phyloP scores from a whole-genome alignment of 2,888 invertebrate genomes.

The Sminthurinus aureus region DNA sequence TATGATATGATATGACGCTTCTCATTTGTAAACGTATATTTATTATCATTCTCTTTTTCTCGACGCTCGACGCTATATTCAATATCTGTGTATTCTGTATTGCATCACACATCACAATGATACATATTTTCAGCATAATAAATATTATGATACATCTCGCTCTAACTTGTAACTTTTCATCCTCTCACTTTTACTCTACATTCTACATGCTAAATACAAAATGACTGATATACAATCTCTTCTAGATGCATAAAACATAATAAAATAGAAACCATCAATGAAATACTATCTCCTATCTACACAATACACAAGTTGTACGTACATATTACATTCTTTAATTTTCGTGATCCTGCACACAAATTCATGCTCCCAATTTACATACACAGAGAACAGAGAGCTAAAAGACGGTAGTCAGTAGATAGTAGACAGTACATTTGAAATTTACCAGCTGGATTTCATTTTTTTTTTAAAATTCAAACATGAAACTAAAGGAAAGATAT shows the following conservation, averaged over 20 bases:
- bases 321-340: neutral
- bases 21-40: neutral
- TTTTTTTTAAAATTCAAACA: neutral
- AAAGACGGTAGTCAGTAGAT: too few species aligned
- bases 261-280: too few species aligned
- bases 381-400: neutral
- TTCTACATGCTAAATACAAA: neutral
- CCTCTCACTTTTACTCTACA: slow-evolving; percentile 8
- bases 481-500: neutral
- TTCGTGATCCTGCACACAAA: neutral
- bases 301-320: neutral
- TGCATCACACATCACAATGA: too few species aligned
- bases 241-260: too few species aligned
- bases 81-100: too few species aligned
- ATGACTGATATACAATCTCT: neutral
- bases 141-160: too few species aligned
- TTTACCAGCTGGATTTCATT: slow-evolving; percentile 6
- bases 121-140: too few species aligned
- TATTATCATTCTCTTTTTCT: slow-evolving; percentile 1
- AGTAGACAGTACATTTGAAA: neutral
- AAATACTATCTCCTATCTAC: too few species aligned
- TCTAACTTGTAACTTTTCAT: neutral
- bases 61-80: too few species aligned
- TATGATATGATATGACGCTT: neutral
- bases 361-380: neutral